A percentile compares a stretch with the other conserved stretches of the same genome.
Conservation (phyloP, 2,113 vertebrate species). For the Tympanuchus pallidicinctus region DNA sequence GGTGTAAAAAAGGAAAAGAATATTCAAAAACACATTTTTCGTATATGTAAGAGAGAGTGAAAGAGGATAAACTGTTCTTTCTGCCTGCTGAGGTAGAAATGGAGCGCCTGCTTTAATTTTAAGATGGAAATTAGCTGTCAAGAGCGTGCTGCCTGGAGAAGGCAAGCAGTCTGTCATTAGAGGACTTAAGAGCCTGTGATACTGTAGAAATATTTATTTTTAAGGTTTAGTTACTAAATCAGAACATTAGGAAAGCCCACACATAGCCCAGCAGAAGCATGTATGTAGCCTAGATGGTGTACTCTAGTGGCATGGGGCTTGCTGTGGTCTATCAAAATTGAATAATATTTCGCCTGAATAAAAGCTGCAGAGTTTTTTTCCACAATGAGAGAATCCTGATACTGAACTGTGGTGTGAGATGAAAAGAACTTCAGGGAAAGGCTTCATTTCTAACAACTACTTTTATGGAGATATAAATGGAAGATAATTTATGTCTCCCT, state of each 20-base stretch:
- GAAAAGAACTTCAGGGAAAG: neutral
- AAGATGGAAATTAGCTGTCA: neutral
- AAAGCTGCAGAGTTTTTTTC: neutral
- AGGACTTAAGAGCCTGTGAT: neutral
- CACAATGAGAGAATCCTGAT: neutral
- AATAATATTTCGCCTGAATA: neutral
- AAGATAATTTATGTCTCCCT: neutral
- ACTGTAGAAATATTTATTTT: neutral
- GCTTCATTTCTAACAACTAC: neutral
- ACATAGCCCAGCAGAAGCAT: neutral
- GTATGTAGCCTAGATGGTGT: accelerated
- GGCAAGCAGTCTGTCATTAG: neutral
- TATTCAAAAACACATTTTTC: neutral
- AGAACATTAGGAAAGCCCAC: neutral
- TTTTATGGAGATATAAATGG: neutral
- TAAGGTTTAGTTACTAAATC: too few species aligned
- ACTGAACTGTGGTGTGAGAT: neutral
- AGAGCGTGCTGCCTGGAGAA: neutral
- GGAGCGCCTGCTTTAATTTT: neutral
- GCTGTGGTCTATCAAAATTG: accelerated
- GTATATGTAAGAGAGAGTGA: neutral
- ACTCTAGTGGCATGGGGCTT: neutral
- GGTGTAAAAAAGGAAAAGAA: neutral
- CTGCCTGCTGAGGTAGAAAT: neutral
- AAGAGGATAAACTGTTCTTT: neutral